Evolutionary conservation across 2,888 invertebrate species (phyloP).

Genomic region (Toxonevra muliebris): DNA sequence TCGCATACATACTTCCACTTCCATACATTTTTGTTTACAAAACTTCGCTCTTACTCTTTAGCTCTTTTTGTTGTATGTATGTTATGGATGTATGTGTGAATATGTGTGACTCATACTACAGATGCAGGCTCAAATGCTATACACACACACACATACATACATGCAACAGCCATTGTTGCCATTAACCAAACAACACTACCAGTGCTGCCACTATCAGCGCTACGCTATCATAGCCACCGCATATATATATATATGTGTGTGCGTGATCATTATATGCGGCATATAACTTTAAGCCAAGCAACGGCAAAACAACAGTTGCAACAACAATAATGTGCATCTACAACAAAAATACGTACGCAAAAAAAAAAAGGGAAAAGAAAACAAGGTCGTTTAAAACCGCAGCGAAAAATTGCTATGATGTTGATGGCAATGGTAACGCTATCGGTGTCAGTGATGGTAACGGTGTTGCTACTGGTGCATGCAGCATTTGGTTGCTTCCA

Average conservation of each 20-base stretch:
- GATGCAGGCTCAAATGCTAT: background rate
- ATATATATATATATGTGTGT: background rate
- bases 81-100: no score
- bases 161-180: background rate
- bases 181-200: background rate
- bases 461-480: no score
- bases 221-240: background rate
- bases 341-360: slow-evolving; percentile 13
- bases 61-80: no score
- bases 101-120: background rate
- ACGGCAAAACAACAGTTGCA: slow-evolving; percentile 14
- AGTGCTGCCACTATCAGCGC: no score
- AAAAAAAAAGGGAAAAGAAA: slow-evolving; percentile 5
- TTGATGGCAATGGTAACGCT: no score
- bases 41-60: no score
- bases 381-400: no score
- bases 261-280: background rate
- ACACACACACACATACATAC: background rate
- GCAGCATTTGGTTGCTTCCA: no score
- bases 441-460: no score
- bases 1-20: background rate
- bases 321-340: slow-evolving; percentile 15
- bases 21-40: background rate
- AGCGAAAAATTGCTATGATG: no score
- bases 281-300: slow-evolving; percentile 26